Evolutionary conservation across 37 sponge, comb jelly and placozoan species (phyloP), one percentile per base, ranked within the genome.

Genomic region (Lycopodina hypogea): DNA sequence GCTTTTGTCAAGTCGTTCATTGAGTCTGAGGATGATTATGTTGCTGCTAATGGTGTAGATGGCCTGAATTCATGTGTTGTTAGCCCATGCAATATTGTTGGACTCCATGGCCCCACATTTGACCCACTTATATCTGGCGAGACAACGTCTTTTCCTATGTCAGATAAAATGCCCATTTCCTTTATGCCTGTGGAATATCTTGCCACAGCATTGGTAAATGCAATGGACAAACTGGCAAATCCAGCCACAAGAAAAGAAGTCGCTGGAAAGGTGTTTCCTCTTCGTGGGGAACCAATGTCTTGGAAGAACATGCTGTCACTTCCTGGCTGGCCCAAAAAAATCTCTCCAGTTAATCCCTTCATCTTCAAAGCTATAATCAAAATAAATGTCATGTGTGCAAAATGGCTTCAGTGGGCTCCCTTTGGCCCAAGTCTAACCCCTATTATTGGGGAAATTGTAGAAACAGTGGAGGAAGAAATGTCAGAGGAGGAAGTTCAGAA

Each of bases 61-160:
- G 86, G 82, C 35, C 33, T 90, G 68, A 34, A 60, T 12, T 81
- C 82, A 14, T 90, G 90, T 78, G 90, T 78, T 39, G 51, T 78
- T 4, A 56, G 78, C 17, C 81, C 81, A 21, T 52, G 65, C 19
- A 34, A 80, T 42, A 86, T 90, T 3, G 37, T 81, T 65, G 90
- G 90, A 77, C 77, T 81, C 21, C n/a, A 75, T 17, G 75, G 75
- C 48, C 33, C 26, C 37, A 48, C 74, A 23, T 58, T 72, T 38
- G 55, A 69, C 19, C 23, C 23, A 22, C 34, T 90, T 23, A 12
- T 90, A 17, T 52, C 76, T 30, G 83, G 90, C 0, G 69, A 81
- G 40, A 40, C 85, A 55, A 69, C 73, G 26, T 67, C 59, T 19
- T 67, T 78, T 4, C 90, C 90, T 3, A 59, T 70, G 60, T 3